These are phyloP conservation scores for Galerucella pusilla DNA, from an alignment of 2,888 invertebrate species.

Conservation along the genomic window DNA sequence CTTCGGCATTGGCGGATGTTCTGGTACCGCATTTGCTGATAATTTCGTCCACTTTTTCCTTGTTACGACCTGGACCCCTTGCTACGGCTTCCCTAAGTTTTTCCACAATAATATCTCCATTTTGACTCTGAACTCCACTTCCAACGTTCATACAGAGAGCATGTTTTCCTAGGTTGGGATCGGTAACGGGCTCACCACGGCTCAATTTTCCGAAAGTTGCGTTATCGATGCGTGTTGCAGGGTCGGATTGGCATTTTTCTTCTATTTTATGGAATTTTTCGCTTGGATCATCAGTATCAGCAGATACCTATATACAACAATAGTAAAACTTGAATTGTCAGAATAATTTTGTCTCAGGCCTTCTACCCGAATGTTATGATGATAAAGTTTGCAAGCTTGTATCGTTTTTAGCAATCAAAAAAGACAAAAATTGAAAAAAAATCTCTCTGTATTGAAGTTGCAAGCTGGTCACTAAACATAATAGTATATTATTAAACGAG, in stretches of 20 bases:
- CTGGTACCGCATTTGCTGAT: background rate
- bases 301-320: background rate
- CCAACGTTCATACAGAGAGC: background rate
- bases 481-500: too few relatives aligned
- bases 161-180: slow-evolving; percentile 6
- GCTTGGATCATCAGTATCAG: background rate
- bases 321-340: too few relatives aligned
- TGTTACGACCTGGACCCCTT: background rate
- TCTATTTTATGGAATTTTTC: background rate
- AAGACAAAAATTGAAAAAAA: too few relatives aligned
- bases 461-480: too few relatives aligned
- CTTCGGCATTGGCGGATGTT: background rate
- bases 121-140: background rate
- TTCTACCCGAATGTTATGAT: too few relatives aligned
- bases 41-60: background rate
- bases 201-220: background rate
- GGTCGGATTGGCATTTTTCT: slow-evolving; percentile 3
- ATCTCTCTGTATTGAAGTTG: too few relatives aligned
- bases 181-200: background rate
- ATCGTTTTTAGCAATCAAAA: too few relatives aligned
- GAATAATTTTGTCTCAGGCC: too few relatives aligned
- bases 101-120: slow-evolving; percentile 16
- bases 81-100: background rate
- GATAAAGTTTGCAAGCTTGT: too few relatives aligned
- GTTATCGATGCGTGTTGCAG: background rate